Evolutionary conservation across 2,113 vertebrate genomes (phyloP).

Genomic region (Silurus meridionalis): DNA sequence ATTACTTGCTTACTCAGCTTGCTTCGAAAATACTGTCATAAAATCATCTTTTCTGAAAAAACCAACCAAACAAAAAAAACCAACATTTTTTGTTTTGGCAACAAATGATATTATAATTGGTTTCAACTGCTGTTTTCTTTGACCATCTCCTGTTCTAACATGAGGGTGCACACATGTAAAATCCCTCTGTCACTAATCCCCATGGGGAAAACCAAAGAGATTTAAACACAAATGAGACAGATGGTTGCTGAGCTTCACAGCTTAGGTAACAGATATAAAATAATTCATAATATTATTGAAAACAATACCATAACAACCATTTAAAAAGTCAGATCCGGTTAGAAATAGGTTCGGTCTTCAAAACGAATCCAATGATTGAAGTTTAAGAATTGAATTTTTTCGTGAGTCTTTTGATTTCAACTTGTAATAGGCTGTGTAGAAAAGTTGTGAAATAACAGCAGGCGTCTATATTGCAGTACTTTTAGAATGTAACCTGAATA

Average conservation of each 20-base stretch:
- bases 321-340: background rate
- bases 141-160: background rate
- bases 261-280: background rate
- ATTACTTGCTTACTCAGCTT: background rate
- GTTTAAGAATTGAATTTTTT: background rate
- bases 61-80: too few relatives aligned
- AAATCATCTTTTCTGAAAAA: background rate
- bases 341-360: background rate
- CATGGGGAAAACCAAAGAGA: background rate
- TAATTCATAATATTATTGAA: background rate
- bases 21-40: background rate
- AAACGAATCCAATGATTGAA: background rate
- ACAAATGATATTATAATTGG: background rate
- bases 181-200: background rate
- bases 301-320: background rate
- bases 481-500: background rate
- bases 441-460: background rate
- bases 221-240: background rate
- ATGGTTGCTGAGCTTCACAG: conserved; percentile 2
- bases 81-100: background rate
- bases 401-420: background rate
- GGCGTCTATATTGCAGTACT: background rate
- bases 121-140: background rate
- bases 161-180: background rate
- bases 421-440: background rate